Base-by-base conservation (phyloP, 2,888 invertebrate species). In the Coenonympha arcania region DNA sequence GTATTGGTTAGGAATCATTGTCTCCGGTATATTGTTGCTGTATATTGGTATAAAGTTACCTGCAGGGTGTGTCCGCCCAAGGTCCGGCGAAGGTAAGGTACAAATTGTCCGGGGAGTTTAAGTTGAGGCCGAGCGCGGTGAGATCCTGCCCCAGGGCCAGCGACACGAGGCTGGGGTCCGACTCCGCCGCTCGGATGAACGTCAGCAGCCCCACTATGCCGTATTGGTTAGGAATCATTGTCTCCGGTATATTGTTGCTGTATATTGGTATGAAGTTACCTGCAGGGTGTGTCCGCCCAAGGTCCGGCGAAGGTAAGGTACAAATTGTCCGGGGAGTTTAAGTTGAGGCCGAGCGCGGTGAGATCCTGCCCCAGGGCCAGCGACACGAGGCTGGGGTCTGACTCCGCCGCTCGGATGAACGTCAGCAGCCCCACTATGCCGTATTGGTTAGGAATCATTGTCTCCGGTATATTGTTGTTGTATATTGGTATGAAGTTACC, bases 391-490 rank as follows among this genome's bases (percentile, higher is more conserved):
- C 96, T 96, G 47, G 96, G 97, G 87, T 99, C 98, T 51, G 96
- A 94, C 87, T 99, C 99, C 56, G 98, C 97, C 59, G 98, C 97
- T 74, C 98, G 90, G 66, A 99, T 98, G 87, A 99, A 99, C 63
- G 99, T 97, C 80, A 99, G 88, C 65, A 99, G 90, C 40, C 99
- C 99, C 62, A 99, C 98, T 99, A 99, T 56, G 98, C 97, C 59
- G 98, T 98, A 99, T 88, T 99, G 99, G 87, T 99, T 99, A 67
- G 94, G 95, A 61, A 99, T 96, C 99, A 99, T 99, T 74, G 95
- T 95, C 63, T 93, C 92, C 56, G 99, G 99, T 88, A 99, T 99
- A 88, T 98, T 98, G 99, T n/a, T n/a, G n/a, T n/a, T n/a, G 99
- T 88, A 99, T 99, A 88, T 98, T 98, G 77, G 98, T 95, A n/a